These are phyloP conservation scores for Crossocerus cetratus DNA, from an alignment of 2,888 invertebrate genomes.

Conservation along the genomic window DNA sequence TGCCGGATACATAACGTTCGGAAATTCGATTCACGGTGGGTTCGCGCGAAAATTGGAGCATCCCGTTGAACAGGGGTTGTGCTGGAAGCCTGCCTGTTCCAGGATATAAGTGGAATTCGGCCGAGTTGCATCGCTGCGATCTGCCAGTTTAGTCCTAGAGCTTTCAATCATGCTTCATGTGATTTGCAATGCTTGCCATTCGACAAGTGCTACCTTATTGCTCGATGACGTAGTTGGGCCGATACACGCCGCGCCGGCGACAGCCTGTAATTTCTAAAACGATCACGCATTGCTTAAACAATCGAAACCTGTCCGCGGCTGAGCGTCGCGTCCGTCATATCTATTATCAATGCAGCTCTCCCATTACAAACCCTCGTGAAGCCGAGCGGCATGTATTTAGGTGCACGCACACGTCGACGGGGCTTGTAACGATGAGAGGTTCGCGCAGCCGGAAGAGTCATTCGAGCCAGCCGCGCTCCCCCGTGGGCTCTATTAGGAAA, in stretches of 20 bases:
- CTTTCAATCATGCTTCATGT: too few relatives aligned
- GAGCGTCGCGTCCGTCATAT: conserved; percentile 46
- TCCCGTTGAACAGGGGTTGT: too few relatives aligned
- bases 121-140: too few relatives aligned
- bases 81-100: too few relatives aligned
- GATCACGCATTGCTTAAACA: conserved; percentile 28
- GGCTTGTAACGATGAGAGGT: conserved; percentile 43
- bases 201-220: neutral
- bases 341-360: conserved; percentile 46
- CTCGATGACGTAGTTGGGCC: neutral
- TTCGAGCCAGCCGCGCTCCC: conserved; percentile 63
- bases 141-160: too few relatives aligned
- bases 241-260: neutral
- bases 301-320: conserved; percentile 14
- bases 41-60: too few relatives aligned
- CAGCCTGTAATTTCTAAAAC: conserved; percentile 1
- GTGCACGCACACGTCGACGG: conserved; percentile 24
- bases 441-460: conserved; percentile 38
- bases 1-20: neutral
- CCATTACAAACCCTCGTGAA: conserved; percentile 32
- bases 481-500: conserved; percentile 76
- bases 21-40: conserved; percentile 20
- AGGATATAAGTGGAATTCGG: too few relatives aligned
- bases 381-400: neutral
- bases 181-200: too few relatives aligned